Evolutionary conservation across 2,113 vertebrate genomes (phyloP).

Genomic region (Saiga tatarica): DNA sequence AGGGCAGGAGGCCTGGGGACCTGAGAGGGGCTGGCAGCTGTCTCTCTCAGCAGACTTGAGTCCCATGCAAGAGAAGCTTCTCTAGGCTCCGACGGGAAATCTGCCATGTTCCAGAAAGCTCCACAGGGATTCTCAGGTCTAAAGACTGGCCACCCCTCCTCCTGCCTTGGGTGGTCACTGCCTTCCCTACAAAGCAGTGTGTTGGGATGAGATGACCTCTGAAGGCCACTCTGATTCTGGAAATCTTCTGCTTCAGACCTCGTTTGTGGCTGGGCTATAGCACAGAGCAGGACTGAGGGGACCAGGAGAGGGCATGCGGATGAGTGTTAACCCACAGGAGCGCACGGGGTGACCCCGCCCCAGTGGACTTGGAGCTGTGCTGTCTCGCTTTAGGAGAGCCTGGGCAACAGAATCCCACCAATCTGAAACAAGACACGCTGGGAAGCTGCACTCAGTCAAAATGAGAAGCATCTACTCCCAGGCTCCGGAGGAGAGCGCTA

Average conservation of each 20-base stretch:
- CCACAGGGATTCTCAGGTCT: background rate
- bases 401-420: background rate
- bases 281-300: background rate
- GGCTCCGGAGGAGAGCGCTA: accelerated
- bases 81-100: background rate
- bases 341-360: accelerated
- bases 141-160: background rate
- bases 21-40: background rate
- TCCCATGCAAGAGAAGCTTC: background rate
- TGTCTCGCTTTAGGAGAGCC: background rate
- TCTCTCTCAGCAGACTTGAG: background rate
- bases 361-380: too few species aligned
- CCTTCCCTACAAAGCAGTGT: background rate
- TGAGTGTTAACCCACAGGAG: background rate
- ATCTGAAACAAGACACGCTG: background rate
- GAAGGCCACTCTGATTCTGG: background rate
- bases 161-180: background rate
- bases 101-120: background rate
- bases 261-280: background rate
- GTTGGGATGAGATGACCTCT: background rate
- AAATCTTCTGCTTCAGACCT: background rate
- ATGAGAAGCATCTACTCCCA: background rate
- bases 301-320: accelerated
- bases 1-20: background rate
- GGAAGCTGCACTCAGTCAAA: background rate